Evolutionary conservation across 2,888 invertebrate genomes (phyloP), one percentile per base, ranked within the genome.

Genomic region (Prenolepis imparis): DNA sequence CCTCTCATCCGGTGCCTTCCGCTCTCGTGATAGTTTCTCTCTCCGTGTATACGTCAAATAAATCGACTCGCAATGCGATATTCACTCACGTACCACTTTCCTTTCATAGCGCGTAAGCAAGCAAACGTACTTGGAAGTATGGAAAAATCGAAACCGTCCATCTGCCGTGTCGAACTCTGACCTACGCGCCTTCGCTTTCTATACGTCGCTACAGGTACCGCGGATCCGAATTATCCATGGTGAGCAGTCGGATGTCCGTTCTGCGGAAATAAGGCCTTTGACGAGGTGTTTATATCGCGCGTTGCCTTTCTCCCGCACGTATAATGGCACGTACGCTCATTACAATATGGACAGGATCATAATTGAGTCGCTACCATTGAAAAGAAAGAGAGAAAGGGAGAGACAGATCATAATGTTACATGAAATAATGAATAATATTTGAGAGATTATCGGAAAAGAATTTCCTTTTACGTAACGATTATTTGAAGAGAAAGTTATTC

Each of bases 11-110:
- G 28, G 28, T n/a, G 36, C 36, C 64, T 67, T 57, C 55, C 59
- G 39, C 59, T 57, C 44, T 68, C 55, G 61, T 66, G 77, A 57
- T 74, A 64, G 66, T 70, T 81, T 44, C 57, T 24, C 61, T 28
- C 52, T 75, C 48, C 41, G 52, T 21, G 41, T 64, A 63, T 52
- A 61, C 82, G 80, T 75, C 72, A 81, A 70, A 70, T 70, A 84
- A 84, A 88, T 82, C 75, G 74, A 84, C 72, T 73, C 32, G 24
- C 44, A 78, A 64, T 83, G 78, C 84, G 84, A 59, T 84, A 77
- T 70, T 28, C 41, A 61, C 32, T 66, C 52, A 44, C 83, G 77
- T 83, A 70, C 82, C 67, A 44, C 86, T 89, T 89, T 88, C 75
- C 72, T 82, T 61, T 48, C 36, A 5, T 41, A 8, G 36, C 44